Percentiles rank a stretch among this genome's conserved stretches.
phyloP scores from a whole-genome alignment of 2,113 vertebrate species.

The Phalacrocorax aristotelis region DNA sequence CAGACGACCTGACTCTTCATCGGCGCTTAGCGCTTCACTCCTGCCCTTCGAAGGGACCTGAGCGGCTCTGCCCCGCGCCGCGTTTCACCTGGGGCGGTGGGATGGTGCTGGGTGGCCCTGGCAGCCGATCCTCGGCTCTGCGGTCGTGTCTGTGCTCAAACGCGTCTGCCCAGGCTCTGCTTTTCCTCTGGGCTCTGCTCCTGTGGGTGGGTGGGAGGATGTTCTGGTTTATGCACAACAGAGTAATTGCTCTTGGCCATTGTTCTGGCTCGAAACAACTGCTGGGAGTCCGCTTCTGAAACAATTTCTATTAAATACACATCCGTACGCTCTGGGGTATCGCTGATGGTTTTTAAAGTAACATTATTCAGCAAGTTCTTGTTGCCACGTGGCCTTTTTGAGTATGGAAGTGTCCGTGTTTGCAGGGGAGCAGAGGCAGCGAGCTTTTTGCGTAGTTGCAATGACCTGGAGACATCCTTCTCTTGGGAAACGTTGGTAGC shows the following conservation, averaged over 20 bases:
- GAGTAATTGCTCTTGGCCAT: not conserved
- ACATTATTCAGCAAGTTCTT: not conserved
- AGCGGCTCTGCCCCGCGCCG: fast-evolving
- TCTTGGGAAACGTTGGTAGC: not conserved
- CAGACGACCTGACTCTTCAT: fast-evolving
- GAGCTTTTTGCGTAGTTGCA: fast-evolving
- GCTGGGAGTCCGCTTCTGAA: not conserved
- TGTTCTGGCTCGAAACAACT: not conserved
- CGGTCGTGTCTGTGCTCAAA: fast-evolving
- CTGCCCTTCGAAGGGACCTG: not conserved
- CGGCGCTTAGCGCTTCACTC: not conserved
- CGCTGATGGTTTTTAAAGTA: not conserved
- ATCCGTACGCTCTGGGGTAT: not conserved
- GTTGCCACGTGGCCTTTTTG: not conserved
- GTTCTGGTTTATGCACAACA: not conserved
- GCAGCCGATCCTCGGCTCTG: not conserved
- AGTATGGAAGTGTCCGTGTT: not conserved
- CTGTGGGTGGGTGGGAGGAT: not conserved
- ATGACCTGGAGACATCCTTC: not conserved
- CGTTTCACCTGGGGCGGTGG: fast-evolving
- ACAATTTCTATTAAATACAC: fast-evolving
- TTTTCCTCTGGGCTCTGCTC: not conserved
- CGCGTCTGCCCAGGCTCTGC: fast-evolving
- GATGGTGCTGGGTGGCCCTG: not conserved
- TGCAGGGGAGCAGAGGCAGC: fast-evolving